These are phyloP conservation scores for Casuarius casuarius DNA, from an alignment of 2,113 vertebrate genomes.

Conservation along the genomic window DNA sequence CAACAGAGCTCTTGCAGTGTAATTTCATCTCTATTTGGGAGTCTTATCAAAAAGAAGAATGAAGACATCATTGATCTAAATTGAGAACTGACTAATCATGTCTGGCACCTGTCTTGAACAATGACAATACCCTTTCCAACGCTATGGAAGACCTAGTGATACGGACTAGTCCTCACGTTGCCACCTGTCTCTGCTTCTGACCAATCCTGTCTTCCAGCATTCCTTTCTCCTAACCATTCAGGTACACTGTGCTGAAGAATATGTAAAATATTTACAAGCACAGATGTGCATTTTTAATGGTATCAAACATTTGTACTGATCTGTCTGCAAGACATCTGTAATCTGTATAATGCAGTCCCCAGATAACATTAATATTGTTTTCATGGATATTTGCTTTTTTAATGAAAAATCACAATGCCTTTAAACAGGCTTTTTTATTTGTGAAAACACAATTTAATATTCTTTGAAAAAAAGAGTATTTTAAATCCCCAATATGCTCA, in stretches of 20 bases:
- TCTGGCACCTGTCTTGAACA: background rate
- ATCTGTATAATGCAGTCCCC: background rate
- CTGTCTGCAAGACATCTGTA: background rate
- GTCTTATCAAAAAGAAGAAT: background rate
- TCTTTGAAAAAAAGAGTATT: background rate
- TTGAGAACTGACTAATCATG: conserved; percentile 1
- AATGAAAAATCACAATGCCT: background rate
- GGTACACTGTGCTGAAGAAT: background rate
- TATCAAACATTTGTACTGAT: background rate
- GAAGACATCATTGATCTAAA: background rate
- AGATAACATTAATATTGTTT: background rate
- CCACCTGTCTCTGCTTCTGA: background rate
- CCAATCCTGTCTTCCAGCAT: background rate
- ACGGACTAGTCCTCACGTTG: background rate
- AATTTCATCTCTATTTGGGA: background rate
- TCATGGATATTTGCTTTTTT: background rate
- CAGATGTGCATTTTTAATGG: background rate
- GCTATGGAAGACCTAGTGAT: background rate
- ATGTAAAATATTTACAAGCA: background rate
- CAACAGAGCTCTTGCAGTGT: background rate
- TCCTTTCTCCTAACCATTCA: background rate
- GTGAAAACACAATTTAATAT: background rate
- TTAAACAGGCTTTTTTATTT: background rate
- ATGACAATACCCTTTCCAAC: background rate
- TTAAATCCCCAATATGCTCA: background rate